Base-by-base conservation (phyloP, 1,140 invertebrate species). In the Solen grandis region DNA sequence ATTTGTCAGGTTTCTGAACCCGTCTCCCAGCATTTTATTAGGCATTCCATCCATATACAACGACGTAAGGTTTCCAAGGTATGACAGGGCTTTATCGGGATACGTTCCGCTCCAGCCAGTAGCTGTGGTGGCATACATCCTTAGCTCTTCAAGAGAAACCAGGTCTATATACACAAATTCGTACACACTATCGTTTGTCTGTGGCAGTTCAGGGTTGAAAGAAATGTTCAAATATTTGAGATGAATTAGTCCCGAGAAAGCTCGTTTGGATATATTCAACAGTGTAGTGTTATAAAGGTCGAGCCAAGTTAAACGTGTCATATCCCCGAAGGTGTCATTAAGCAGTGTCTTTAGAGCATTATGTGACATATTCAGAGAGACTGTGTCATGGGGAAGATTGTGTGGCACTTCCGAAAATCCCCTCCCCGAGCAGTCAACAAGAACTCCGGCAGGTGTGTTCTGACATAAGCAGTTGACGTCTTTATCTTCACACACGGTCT, bases 21-120 rank as follows among this genome's bases (percentile, higher is more conserved):
- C 65, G 29, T 10, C 19, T 27, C 75, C 75, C 25, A 69, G 66
- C 27, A 2, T 5, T 3, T 25, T 14, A 57, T 78, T 22, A n/a
- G 55, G 46, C 4, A 59, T n/a, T 14, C 75, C 75, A 36, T 78
- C 75, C 1, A 78, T 68, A 60, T 62, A 78, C 29, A 78, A 55
- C 33, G 59, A 54, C 33, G 25, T 46, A 16, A 78, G 25, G 50
- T 36, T 27, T 22, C 10, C 14, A 60, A 78, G 22, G 31, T 59
- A 36, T 0, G 8, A 13, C 2, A 78, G 19, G 16, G 36, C n/a
- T n/a, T 19, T n/a, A 54, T 69, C 65, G 2, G 75, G 63, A 22
- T 78, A 78, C 1, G 65, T 29, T 0, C 19, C 29, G 19, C 5
- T n/a, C 1, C 46, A 46, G 59, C 63, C 62, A 10, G 55, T 78